A percentile compares a stretch with the other conserved stretches of the same genome.
Conservation (phyloP, 2,888 invertebrate genomes). For the Buathra laborator region DNA sequence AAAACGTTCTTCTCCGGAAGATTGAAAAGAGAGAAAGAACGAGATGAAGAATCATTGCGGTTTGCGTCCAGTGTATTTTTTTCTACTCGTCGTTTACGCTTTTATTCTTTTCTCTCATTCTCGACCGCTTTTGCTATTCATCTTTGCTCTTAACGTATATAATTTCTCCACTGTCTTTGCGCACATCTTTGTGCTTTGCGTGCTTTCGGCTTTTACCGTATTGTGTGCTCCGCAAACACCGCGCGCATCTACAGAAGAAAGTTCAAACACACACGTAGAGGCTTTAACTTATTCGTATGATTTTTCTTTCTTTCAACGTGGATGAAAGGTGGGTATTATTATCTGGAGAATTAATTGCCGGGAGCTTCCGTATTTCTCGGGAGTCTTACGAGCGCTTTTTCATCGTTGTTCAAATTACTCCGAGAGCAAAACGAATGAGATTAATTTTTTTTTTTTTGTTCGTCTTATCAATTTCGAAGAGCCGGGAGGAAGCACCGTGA, state of each 20-base stretch:
- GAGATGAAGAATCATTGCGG: conserved; percentile 57
- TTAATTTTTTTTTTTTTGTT: not conserved
- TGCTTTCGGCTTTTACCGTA: conserved; percentile 2
- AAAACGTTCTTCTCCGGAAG: conserved; percentile 13
- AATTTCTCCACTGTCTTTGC: not conserved
- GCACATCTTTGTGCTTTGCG: not conserved
- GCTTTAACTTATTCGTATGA: conserved; percentile 6
- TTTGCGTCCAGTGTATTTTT: conserved; percentile 37
- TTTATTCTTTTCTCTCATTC: conserved; percentile 42
- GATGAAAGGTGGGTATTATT: too few relatives aligned
- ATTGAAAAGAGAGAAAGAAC: conserved; percentile 27
- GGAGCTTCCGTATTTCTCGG: too few relatives aligned
- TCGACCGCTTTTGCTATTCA: conserved; percentile 44
- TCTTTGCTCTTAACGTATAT: conserved; percentile 26
- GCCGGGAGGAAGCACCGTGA: not conserved
- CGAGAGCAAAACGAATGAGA: not conserved
- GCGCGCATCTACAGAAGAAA: not conserved
- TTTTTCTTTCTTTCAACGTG: not conserved
- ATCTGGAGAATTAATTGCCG: too few relatives aligned
- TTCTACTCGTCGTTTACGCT: conserved; percentile 42
- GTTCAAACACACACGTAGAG: not conserved
- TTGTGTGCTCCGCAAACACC: not conserved
- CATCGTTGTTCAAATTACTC: too few relatives aligned
- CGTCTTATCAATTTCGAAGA: not conserved
- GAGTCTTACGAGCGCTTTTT: too few relatives aligned